phyloP scores from a whole-genome alignment of 2,888 invertebrate species.

The Andrena flavipes region DNA sequence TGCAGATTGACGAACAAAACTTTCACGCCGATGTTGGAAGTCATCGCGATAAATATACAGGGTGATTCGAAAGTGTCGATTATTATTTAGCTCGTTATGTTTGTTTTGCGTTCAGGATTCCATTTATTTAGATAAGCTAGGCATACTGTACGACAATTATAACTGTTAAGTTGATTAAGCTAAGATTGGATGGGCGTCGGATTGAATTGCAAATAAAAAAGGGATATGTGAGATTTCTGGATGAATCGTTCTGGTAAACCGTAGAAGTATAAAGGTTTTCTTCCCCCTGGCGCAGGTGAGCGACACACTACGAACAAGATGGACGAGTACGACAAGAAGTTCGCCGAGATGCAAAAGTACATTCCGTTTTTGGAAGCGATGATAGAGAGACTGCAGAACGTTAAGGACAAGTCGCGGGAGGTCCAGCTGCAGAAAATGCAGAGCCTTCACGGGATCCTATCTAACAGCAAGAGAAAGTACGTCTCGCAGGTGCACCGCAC shows the following conservation, averaged over 20 bases:
- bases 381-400: slow-evolving; percentile 88
- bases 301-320: slow-evolving; percentile 66
- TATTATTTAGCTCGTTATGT: too few relatives aligned
- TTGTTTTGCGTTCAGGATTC: too few relatives aligned
- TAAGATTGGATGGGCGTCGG: too few relatives aligned
- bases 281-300: slow-evolving; percentile 61
- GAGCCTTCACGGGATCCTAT: slow-evolving; percentile 87
- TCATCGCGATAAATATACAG: too few relatives aligned
- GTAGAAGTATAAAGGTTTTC: slow-evolving; percentile 45
- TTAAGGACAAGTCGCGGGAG: slow-evolving; percentile 85
- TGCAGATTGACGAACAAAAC: too few relatives aligned
- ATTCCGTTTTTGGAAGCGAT: slow-evolving; percentile 91
- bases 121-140: too few relatives aligned
- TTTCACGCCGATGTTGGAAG: too few relatives aligned
- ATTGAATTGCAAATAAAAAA: not conserved
- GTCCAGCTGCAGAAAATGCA: slow-evolving; percentile 88
- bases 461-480: slow-evolving; percentile 88
- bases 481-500: slow-evolving; percentile 66
- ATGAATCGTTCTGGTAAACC: not conserved
- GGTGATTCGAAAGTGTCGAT: too few relatives aligned
- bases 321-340: slow-evolving; percentile 87
- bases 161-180: too few relatives aligned
- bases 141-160: too few relatives aligned
- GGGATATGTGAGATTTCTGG: not conserved
- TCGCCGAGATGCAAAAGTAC: slow-evolving; percentile 89